phyloP scores from a whole-genome alignment of 2,888 invertebrate species.

The Aromia moschata region DNA sequence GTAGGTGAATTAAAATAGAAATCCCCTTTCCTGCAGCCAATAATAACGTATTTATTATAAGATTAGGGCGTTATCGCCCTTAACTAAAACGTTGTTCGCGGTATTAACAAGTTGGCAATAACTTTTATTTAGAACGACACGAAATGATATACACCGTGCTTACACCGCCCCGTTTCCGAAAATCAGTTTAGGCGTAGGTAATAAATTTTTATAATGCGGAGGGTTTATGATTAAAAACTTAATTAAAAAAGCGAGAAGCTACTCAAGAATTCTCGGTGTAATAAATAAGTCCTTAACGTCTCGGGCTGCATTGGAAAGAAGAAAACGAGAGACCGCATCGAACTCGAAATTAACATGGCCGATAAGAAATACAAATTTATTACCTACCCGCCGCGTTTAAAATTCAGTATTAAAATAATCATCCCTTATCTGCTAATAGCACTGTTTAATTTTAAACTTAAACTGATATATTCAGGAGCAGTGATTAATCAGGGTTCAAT shows the following conservation, averaged over 20 bases:
- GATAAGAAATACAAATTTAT: conserved; percentile 49
- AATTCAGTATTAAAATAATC: conserved; percentile 46
- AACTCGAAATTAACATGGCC: conserved; percentile 41
- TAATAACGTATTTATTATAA: no score
- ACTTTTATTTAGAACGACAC: conserved; percentile 3
- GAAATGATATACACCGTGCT: conserved; percentile 11
- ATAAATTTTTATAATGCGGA: conserved; percentile 42
- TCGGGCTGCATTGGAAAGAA: conserved; percentile 38
- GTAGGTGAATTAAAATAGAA: no score
- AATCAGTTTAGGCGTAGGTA: conserved; percentile 25
- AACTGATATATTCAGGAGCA: conserved; percentile 40
- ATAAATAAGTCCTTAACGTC: conserved; percentile 49
- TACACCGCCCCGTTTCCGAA: conserved; percentile 10
- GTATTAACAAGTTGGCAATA: conserved; percentile 5
- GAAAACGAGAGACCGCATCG: conserved; percentile 38
- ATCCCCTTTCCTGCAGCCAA: no score
- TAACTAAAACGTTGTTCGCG: not conserved
- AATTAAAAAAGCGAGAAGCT: conserved; percentile 46
- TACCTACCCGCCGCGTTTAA: conserved; percentile 36
- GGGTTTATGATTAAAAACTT: conserved; percentile 44
- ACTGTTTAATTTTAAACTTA: conserved; percentile 42
- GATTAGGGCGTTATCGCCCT: not conserved
- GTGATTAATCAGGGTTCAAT: conserved; percentile 37
- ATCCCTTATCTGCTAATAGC: conserved; percentile 44
- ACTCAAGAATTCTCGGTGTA: conserved; percentile 40